Conservation (phyloP, 2,888 invertebrate genomes). For the Ormyrus rosae region DNA sequence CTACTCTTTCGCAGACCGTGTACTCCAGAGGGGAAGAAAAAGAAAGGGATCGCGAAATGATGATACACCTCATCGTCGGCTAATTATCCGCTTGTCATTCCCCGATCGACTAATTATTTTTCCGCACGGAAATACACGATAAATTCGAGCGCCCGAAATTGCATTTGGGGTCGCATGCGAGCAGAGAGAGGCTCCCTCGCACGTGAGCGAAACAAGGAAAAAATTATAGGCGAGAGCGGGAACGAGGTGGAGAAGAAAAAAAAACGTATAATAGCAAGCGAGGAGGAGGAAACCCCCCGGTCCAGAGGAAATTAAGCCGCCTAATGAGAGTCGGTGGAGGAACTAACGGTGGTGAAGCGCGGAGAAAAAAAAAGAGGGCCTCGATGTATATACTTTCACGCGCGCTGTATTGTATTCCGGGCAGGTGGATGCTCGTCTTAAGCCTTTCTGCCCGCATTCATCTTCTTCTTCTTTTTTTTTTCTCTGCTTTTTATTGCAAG, state of each 20-base stretch:
- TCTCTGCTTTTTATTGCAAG: slow-evolving; percentile 13
- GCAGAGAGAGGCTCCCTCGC: no score
- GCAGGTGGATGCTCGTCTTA: neutral
- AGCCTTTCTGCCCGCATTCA: neutral
- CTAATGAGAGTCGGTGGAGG: slow-evolving; percentile 36
- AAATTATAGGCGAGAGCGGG: slow-evolving; percentile 13
- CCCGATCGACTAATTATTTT: slow-evolving; percentile 13
- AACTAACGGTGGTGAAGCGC: slow-evolving; percentile 10
- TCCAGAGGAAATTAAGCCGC: slow-evolving; percentile 48
- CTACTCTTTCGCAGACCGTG: neutral
- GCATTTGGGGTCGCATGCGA: neutral
- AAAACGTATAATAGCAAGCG: slow-evolving; percentile 2
- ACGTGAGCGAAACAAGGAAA: slow-evolving; percentile 1
- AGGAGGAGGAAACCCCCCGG: slow-evolving; percentile 11
- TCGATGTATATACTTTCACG: neutral
- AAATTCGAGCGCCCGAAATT: neutral
- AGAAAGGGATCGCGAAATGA: neutral
- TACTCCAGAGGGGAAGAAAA: neutral
- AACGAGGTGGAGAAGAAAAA: slow-evolving; percentile 10
- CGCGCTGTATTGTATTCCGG: slow-evolving; percentile 25
- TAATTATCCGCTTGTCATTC: neutral
- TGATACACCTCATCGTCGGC: neutral
- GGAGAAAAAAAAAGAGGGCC: neutral
- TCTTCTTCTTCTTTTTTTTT: neutral
- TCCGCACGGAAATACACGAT: slow-evolving; percentile 12